These are phyloP conservation scores for Caenorhabditis virilis DNA, from an alignment of 2,888 invertebrate genomes.

Conservation along the genomic window DNA sequence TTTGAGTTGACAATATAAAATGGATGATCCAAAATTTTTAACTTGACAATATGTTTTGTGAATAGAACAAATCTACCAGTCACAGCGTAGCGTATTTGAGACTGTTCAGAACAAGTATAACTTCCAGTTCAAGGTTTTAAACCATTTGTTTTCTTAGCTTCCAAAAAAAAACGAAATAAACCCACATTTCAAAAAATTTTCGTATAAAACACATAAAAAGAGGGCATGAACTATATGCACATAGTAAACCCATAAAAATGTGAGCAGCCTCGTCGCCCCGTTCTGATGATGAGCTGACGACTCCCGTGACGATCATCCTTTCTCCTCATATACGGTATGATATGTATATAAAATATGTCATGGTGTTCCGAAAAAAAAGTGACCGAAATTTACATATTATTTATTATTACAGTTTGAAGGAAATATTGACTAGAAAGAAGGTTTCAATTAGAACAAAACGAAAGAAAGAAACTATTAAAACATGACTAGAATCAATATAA, in stretches of 20 bases:
- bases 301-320: slow-evolving; percentile 31
- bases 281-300: slow-evolving; percentile 36
- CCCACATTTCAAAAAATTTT: slow-evolving; percentile 10
- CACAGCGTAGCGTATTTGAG: too few relatives aligned
- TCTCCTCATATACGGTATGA: slow-evolving; percentile 15
- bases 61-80: too few relatives aligned
- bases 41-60: too few relatives aligned
- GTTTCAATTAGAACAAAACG: slow-evolving; percentile 6
- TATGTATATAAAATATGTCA: neutral
- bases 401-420: too few relatives aligned
- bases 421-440: slow-evolving; percentile 33
- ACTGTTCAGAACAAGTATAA: too few relatives aligned
- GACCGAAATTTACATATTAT: too few relatives aligned
- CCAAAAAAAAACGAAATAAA: neutral
- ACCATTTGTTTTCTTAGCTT: neutral
- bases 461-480: neutral
- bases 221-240: slow-evolving; percentile 39
- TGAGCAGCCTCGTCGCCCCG: too few relatives aligned
- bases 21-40: too few relatives aligned
- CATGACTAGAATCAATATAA: slow-evolving; percentile 17
- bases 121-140: neutral
- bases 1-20: too few relatives aligned
- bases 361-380: too few relatives aligned
- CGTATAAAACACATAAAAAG: slow-evolving; percentile 28
- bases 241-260: slow-evolving; percentile 29